Evolutionary conservation across 2,797 vertebrate genomes (phyloP), one percentile per base, ranked within the genome.

Genomic region (Pterois miles): DNA sequence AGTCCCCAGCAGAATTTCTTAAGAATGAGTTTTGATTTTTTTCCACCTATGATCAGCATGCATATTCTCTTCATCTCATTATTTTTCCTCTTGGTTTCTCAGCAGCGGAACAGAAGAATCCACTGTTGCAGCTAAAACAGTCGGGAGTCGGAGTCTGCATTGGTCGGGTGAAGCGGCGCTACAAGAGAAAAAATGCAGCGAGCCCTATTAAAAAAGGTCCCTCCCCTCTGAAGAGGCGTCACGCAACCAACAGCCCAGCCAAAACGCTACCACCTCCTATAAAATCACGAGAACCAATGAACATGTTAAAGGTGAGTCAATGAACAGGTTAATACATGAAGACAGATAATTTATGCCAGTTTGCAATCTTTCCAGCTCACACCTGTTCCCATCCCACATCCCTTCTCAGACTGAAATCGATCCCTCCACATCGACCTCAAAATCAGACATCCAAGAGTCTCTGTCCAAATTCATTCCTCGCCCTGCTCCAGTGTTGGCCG

Each of bases 401-500:
- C 40, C 2, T 68, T 62, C 38, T 22, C 86, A 99, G 98, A 88
- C 81, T 62, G 97, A 97, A 92, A 94, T 85, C 22, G 84, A 81
- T 81, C 94, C 96, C n/a, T 96, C 95, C 5, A 92, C 95, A 29
- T 96, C 96, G 0, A 90, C 88, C 71, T 82, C 83, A 20, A 91
- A 89, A 5, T 74, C 90, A 9, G 87, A 93, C 67, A 14, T 92
- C 66, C 91, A 91, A 46, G 78, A 87, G 76, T 48, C 84, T 11
- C 64, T 85, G 16, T 73, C 78, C 2, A 94, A 94, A 62, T 82
- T 85, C 4, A 74, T 57, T 9, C 78, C 88, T 78, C 95, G 95
- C 0, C 95, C 94, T 4, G 90, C 94, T 58, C 97, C 98, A 22
- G 95, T 97, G 16, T 87, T 99, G 5, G 98, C 98, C 0, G 98